Conservation (phyloP, 2,888 invertebrate species). For the Lydus trimaculatus region DNA sequence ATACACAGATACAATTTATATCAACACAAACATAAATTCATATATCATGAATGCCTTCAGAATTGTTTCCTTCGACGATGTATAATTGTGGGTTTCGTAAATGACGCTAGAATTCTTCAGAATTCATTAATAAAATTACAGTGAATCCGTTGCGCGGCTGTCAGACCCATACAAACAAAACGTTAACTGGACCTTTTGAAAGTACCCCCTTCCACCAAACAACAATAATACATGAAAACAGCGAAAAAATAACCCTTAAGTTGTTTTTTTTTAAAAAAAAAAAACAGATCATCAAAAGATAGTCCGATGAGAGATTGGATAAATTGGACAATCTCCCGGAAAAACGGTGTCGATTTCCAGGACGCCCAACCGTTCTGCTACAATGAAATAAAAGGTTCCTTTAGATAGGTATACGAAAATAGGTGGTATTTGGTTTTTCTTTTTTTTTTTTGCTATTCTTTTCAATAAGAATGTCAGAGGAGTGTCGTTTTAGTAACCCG, state of each 20-base stretch:
- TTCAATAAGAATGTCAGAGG: constrained; percentile 43
- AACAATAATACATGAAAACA: not conserved
- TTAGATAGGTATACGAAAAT: not conserved
- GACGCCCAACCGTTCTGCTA: constrained; percentile 5
- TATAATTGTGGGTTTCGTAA: constrained; percentile 49
- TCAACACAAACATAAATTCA: constrained; percentile 44
- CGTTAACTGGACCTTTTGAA: constrained; percentile 7
- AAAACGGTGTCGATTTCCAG: constrained; percentile 10
- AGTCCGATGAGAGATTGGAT: not conserved
- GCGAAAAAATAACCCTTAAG: not conserved
- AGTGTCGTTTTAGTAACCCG: constrained; percentile 58
- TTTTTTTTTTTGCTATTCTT: not conserved
- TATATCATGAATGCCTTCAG: constrained; percentile 44
- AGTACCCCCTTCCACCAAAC: not conserved
- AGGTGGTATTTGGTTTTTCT: constrained; percentile 2
- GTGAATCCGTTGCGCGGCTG: constrained; percentile 32
- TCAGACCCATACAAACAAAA: constrained; percentile 25
- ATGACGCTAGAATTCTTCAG: constrained; percentile 45
- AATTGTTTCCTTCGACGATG: constrained; percentile 39
- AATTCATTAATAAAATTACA: constrained; percentile 49
- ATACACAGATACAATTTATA: constrained; percentile 10
- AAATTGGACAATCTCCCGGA: constrained; percentile 13
- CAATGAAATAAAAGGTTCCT: not conserved
- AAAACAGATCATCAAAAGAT: not conserved
- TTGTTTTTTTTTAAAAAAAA: too few relatives aligned